Percentiles rank a stretch among this genome's conserved stretches.
These are phyloP conservation scores for Cylindroiulus punctatus DNA, from an alignment of 2,888 invertebrate species.

Conservation along the genomic window DNA sequence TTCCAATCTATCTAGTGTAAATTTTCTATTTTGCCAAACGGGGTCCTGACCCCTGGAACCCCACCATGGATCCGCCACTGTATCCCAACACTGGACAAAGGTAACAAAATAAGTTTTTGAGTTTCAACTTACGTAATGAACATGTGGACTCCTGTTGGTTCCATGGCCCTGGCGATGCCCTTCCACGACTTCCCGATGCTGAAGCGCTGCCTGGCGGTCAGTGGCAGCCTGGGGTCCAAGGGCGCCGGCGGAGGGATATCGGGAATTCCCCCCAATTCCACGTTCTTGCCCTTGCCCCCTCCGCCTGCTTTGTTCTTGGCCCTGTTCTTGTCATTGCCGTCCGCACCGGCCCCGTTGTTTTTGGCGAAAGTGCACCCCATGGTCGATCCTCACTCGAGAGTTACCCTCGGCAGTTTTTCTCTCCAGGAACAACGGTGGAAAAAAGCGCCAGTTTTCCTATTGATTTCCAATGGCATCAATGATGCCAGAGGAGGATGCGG, in stretches of 20 bases:
- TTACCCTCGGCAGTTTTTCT: background rate
- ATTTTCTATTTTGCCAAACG: too few species aligned
- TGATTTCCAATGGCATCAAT: constrained; percentile 38
- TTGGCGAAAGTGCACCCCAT: constrained; percentile 56
- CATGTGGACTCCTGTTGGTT: constrained; percentile 89
- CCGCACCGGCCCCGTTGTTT: constrained; percentile 29
- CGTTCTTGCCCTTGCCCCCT: constrained; percentile 11
- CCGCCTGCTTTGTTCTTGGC: background rate
- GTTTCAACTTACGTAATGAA: constrained; percentile 82
- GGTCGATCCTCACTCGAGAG: background rate
- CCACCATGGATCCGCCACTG: too few species aligned
- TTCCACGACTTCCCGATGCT: constrained; percentile 91
- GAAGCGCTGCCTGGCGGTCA: constrained; percentile 88
- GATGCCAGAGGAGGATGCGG: background rate
- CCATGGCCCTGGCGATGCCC: constrained; percentile 87
- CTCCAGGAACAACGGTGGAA: background rate
- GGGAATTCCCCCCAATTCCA: constrained; percentile 50
- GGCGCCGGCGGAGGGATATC: constrained; percentile 60
- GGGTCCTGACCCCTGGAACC: too few species aligned
- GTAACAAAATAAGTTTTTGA: background rate
- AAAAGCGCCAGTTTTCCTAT: background rate
- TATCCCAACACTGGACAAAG: too few species aligned
- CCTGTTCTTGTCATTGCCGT: background rate
- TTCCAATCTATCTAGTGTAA: too few species aligned
- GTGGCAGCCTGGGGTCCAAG: constrained; percentile 79